Evolutionary conservation across 1,140 invertebrate genomes (phyloP).

Genomic region (Bactericera cockerelli): DNA sequence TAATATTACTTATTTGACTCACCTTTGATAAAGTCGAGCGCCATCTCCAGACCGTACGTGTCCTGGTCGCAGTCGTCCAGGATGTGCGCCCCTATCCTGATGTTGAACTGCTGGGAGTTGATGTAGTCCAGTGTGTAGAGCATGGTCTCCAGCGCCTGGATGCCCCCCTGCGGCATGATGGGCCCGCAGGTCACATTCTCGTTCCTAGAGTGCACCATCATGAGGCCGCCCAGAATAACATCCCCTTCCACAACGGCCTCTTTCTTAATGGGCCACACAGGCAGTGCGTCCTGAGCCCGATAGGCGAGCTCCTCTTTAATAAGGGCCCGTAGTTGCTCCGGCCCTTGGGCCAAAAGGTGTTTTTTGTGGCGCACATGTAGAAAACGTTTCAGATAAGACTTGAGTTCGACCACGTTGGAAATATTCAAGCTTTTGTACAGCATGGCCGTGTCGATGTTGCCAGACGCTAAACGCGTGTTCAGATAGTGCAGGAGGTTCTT

Average conservation of each 20-base stretch:
- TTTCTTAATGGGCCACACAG: constrained; percentile 66
- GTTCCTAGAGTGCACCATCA: constrained; percentile 85
- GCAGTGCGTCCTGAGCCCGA: background rate
- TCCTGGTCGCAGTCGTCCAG: constrained; percentile 93
- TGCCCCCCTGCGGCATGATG: constrained; percentile 86
- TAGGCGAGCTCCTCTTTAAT: constrained; percentile 7
- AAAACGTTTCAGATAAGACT: constrained; percentile 33
- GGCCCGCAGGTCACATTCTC: constrained; percentile 68
- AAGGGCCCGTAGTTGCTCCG: background rate
- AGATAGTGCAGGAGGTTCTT: background rate
- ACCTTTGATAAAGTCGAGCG: constrained; percentile 96
- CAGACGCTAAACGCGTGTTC: background rate
- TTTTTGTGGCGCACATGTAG: constrained; percentile 44
- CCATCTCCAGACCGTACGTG: constrained; percentile 89
- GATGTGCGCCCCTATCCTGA: constrained; percentile 61
- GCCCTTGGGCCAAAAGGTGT: background rate
- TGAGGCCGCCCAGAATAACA: constrained; percentile 68
- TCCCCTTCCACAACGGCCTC: constrained; percentile 69
- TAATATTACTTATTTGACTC: too few relatives aligned
- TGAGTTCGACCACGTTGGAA: constrained; percentile 9
- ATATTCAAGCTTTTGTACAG: background rate
- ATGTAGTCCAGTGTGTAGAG: constrained; percentile 75
- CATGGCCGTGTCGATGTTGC: background rate
- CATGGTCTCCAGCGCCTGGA: constrained; percentile 84
- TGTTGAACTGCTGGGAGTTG: constrained; percentile 64